These are phyloP conservation scores for Eledone cirrhosa DNA, from an alignment of 2,888 invertebrate genomes.

Conservation along the genomic window DNA sequence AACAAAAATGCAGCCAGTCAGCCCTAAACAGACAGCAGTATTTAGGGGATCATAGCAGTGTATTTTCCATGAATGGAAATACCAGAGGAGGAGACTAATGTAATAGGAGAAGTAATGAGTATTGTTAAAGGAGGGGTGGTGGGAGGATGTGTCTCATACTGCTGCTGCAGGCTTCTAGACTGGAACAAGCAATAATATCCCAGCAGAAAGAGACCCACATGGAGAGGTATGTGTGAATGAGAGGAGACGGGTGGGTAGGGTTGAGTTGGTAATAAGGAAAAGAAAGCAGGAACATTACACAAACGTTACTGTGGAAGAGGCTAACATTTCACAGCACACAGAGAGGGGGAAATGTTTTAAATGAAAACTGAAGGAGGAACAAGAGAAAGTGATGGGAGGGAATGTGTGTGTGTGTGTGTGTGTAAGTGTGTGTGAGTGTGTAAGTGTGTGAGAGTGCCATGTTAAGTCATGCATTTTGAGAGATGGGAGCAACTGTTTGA, in stretches of 20 bases:
- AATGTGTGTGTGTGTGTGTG: neutral
- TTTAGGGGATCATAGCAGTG: too few species aligned
- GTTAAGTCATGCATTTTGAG: too few species aligned
- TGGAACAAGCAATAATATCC: neutral
- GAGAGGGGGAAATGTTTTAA: neutral
- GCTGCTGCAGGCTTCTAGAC: neutral
- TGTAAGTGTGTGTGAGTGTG: neutral
- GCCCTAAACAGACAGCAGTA: too few species aligned
- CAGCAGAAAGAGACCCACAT: slow-evolving; percentile 11
- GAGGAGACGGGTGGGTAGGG: neutral
- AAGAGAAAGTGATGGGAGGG: neutral
- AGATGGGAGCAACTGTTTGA: too few species aligned
- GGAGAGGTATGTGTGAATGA: neutral
- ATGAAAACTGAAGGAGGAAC: neutral
- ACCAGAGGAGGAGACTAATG: neutral
- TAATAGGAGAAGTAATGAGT: slow-evolving; percentile 6
- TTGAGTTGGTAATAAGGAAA: neutral
- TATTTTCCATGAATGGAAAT: slow-evolving; percentile 6
- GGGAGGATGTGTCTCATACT: slow-evolving; percentile 18
- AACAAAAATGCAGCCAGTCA: too few species aligned
- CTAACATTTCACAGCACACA: neutral
- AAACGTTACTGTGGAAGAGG: neutral
- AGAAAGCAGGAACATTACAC: neutral
- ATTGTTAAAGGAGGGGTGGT: neutral
- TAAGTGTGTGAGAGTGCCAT: neutral